Base-by-base conservation (phyloP, 1,140 invertebrate genomes). In the Latrodectus geometricus region DNA sequence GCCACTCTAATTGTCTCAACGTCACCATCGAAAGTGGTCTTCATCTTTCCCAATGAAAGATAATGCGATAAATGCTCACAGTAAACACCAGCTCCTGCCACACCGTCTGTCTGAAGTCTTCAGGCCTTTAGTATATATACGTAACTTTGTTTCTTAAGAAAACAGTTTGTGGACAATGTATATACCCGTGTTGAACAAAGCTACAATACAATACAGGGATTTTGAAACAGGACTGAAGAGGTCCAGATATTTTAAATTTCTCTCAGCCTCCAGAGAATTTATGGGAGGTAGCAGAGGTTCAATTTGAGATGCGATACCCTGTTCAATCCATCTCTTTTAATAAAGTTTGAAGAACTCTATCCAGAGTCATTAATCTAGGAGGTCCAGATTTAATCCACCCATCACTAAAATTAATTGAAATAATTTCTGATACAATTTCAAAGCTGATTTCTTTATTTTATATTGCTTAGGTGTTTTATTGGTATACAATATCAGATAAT, bases 81-180 rank as follows among this genome's bases (percentile, higher is more conserved):
- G 17, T 48, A 72, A 73, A 73, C 72, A n/a, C 79, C 14, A 9
- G 69, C 69, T 23, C 79, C 50, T 23, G 49, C 12, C 7, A 0
- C 69, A 61, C 49, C 49, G 21, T 70, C 23, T 12, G 17, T 72
- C 8, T 81, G n/a, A 81, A 5, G 0, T 8, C 54, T 72, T 56
- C 49, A 56, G 48, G 50, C 54, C n/a, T 65, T 20, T n/a, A 14
- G 54, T 65, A 48, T 21, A 72, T 7, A 72, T 72, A 9, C 54
- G 79, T 15, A 72, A 35, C n/a, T 9, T 72, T 21, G 79, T 48
- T 12, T 72, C 79, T 17, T n/a, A 68, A 70, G 68, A 48, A 72
- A 72, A 81, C 70, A 3, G 50, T 21, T 81, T 70, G 20, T 73
- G 49, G 69, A 81, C 72, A 73, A 49, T 72, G 54, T 81, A 48